Percentiles rank a stretch among this genome's conserved stretches.
These are phyloP conservation scores for Tragelaphus imberbis DNA, from an alignment of 2,113 vertebrate genomes.

Conservation along the genomic window DNA sequence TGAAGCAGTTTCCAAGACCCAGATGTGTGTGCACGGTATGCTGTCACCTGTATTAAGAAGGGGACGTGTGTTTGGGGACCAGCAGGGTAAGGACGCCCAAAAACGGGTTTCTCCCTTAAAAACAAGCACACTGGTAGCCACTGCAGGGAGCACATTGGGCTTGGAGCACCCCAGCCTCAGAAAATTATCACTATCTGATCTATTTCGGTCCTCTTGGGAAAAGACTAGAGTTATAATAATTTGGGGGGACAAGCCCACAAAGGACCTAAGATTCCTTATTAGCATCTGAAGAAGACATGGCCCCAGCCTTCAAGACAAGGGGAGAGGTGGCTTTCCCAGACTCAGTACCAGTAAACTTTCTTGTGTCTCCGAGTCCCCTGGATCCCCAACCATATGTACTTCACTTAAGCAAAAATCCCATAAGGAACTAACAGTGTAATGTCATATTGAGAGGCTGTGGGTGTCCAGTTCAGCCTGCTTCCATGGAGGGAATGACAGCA, in stretches of 20 bases:
- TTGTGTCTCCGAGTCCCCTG: constrained; percentile 80
- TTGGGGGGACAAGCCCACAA: not conserved
- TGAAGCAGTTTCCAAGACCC: not conserved
- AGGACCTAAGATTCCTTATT: not conserved
- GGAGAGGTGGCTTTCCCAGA: not conserved
- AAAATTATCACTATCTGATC: not conserved
- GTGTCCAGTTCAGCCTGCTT: not conserved
- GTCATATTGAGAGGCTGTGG: not conserved
- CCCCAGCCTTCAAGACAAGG: not conserved
- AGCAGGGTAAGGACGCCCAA: not conserved
- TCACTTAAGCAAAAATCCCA: not conserved
- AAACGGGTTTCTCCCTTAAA: not conserved
- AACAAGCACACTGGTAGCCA: not conserved
- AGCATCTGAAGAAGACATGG: not conserved
- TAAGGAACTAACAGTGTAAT: not conserved
- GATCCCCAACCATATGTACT: constrained; percentile 74
- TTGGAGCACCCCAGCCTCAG: not conserved
- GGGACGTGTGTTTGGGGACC: not conserved
- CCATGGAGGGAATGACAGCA: not conserved
- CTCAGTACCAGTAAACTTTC: constrained; percentile 92
- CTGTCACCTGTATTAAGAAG: not conserved
- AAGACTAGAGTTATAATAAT: not conserved
- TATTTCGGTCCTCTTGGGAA: not conserved
- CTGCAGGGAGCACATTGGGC: not conserved
- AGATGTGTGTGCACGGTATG: fast-evolving